Base-by-base conservation (phyloP, 2,113 vertebrate species). In the Alouatta palliata region DNA sequence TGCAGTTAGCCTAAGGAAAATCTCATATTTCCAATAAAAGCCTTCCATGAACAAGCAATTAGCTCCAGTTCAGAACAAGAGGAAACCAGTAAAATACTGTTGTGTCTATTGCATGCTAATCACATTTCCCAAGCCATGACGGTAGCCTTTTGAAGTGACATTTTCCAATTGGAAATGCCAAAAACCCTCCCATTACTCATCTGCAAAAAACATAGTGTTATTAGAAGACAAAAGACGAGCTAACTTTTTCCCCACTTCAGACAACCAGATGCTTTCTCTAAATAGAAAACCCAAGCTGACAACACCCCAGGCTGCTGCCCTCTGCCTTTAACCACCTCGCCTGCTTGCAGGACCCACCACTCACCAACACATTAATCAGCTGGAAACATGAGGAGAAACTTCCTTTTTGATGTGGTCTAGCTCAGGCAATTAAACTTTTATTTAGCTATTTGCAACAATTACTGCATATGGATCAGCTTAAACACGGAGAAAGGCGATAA, bases 111-210 rank as follows among this genome's bases (percentile, higher is more conserved):
- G 25, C 49, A 25, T 1, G 25, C 27, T 23, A 73, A 95, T 75
- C 76, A 8, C 71, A 52, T 64, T 77, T 90, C 85, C 82, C 93
- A 94, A 87, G 79, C 54, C 58, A 5, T 20, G 25, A 68, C 70
- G 52, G 43, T 37, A 77, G 70, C 52, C 64, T 95, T 95, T 87
- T 56, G 68, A 91, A 93, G 88, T 70, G 93, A 97, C 79, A 87
- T 93, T 93, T 97, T 76, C 96, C 93, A 61, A 43, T 4, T 35
- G 71, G 20, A 43, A 73, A 21, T 90, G 66, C 81, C 73, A 96
- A 71, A 76, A 82, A 82, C 82, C 82, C 86, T 88, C 58, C 76
- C 75, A 73, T 82, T 87, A 70, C 76, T 81, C 85, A 54, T 56
- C 82, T 93, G 54, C 71, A 68, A 43, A 93, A 95, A 66, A 25